Percentiles rank a stretch among this genome's conserved stretches.
Evolutionary conservation across 2,888 invertebrate genomes (phyloP).

Genomic region (Spodoptera littoralis): DNA sequence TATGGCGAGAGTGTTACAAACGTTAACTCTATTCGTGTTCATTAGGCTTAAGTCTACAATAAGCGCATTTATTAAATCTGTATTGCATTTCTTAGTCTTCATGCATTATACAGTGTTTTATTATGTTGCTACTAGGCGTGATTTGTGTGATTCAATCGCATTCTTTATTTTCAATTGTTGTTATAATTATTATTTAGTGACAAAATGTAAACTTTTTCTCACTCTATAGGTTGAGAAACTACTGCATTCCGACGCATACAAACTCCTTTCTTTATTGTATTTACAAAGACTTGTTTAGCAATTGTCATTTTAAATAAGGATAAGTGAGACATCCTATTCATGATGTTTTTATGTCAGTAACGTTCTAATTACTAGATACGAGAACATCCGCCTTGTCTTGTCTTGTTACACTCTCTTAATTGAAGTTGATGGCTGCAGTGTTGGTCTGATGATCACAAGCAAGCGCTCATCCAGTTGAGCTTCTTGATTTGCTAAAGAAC

Average conservation of each 20-base stretch:
- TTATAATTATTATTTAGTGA: no score
- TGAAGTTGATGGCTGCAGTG: constrained; percentile 2
- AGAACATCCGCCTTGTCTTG: constrained; percentile 26
- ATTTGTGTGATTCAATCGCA: constrained; percentile 5
- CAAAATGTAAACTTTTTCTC: no score
- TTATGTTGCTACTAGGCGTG: neutral
- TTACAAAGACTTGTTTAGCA: neutral
- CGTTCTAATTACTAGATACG: constrained; percentile 16
- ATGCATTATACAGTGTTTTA: neutral
- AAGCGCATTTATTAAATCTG: constrained; percentile 9
- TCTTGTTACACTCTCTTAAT: constrained; percentile 29
- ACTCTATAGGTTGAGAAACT: no score
- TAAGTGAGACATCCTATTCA: constrained; percentile 32
- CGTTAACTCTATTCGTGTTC: constrained; percentile 6
- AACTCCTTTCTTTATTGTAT: no score
- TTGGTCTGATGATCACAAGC: no score
- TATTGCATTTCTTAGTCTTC: constrained; percentile 24
- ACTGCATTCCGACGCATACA: no score
- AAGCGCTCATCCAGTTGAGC: no score
- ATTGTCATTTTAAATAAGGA: constrained; percentile 11
- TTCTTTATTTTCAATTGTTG: no score
- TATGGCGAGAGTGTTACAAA: constrained; percentile 15
- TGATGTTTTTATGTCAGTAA: constrained; percentile 12
- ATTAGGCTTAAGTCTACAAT: constrained; percentile 16
- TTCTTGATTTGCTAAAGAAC: no score